Percentiles rank a stretch among this genome's conserved stretches.
phyloP scores from a whole-genome alignment of 1,140 invertebrate species.

The Drosophila auraria region DNA sequence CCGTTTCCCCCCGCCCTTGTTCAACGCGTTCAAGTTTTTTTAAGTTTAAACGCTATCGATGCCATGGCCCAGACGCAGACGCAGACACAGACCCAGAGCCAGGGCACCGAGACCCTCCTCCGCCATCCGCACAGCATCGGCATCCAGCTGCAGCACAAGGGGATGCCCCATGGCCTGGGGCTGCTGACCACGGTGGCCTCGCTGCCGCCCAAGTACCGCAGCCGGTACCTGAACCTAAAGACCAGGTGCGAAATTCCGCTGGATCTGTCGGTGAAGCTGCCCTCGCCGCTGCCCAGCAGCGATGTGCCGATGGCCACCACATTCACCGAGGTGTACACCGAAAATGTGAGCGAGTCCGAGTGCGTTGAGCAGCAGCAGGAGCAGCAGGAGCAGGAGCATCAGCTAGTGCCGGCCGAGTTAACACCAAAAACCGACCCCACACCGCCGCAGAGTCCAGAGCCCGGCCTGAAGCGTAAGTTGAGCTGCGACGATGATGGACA shows the following conservation, averaged over 20 bases:
- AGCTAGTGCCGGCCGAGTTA: slow-evolving; percentile 26
- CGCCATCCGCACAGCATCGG: slow-evolving; percentile 73
- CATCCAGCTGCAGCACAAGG: slow-evolving; percentile 77
- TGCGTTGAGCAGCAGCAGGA: background rate
- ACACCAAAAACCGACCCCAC: slow-evolving; percentile 52
- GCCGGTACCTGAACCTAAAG: slow-evolving; percentile 81
- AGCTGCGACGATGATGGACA: slow-evolving; percentile 47
- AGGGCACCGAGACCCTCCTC: slow-evolving; percentile 35
- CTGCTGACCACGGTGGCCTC: slow-evolving; percentile 84
- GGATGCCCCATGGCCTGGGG: slow-evolving; percentile 76
- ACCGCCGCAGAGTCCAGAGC: slow-evolving; percentile 60
- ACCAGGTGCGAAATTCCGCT: slow-evolving; percentile 85
- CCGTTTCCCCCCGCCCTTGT: slow-evolving; percentile 13
- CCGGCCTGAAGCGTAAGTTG: slow-evolving; percentile 49
- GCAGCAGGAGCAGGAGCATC: background rate
- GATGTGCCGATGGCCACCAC: slow-evolving; percentile 67
- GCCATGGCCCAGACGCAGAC: slow-evolving; percentile 63
- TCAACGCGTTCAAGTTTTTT: slow-evolving; percentile 61
- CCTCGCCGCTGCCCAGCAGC: slow-evolving; percentile 59
- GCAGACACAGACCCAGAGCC: slow-evolving; percentile 31
- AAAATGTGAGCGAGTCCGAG: slow-evolving; percentile 11
- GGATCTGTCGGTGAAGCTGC: slow-evolving; percentile 87
- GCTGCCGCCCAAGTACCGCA: slow-evolving; percentile 84
- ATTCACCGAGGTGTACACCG: slow-evolving; percentile 72
- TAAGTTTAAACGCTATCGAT: slow-evolving; percentile 29